Percentiles rank a stretch among this genome's conserved stretches.
phyloP scores from a whole-genome alignment of 2,113 vertebrate genomes.

The Psilopsiagon aurifrons region DNA sequence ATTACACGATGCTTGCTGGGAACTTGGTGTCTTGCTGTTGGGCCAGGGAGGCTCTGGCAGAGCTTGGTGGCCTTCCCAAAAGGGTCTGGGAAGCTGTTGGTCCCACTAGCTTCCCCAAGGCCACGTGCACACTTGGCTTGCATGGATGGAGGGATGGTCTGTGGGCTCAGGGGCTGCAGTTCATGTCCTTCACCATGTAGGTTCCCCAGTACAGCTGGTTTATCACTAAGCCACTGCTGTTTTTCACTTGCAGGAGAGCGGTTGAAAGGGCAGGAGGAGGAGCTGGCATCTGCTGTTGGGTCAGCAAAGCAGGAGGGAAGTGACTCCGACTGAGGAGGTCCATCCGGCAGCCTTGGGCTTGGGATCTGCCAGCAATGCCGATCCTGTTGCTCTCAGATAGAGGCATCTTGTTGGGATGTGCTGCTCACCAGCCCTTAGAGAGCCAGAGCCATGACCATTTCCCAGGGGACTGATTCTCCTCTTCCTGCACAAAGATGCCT shows the following conservation, averaged over 20 bases:
- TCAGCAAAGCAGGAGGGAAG: constrained; percentile 75
- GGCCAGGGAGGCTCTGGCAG: fast-evolving
- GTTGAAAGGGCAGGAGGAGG: constrained; percentile 87
- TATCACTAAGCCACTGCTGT: background rate
- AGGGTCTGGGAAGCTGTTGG: background rate
- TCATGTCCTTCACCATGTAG: fast-evolving
- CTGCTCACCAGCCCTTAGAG: background rate
- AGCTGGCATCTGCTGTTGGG: constrained; percentile 81
- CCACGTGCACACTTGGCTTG: fast-evolving
- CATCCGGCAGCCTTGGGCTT: fast-evolving
- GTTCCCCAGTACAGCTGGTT: fast-evolving
- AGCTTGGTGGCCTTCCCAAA: background rate
- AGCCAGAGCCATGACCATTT: background rate
- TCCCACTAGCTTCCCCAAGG: background rate
- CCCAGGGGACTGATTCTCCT: background rate
- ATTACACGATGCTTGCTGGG: background rate
- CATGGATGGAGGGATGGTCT: fast-evolving
- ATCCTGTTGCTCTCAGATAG: fast-evolving
- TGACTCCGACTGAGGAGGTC: constrained; percentile 84
- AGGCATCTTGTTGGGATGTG: fast-evolving
- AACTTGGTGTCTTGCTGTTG: background rate
- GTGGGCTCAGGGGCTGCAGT: too few species aligned
- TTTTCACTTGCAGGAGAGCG: constrained; percentile 82
- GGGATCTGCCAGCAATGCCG: fast-evolving
- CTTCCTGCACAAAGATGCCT: background rate